Base-by-base conservation (phyloP, 2,888 invertebrate genomes). In the Drosophila affinis region DNA sequence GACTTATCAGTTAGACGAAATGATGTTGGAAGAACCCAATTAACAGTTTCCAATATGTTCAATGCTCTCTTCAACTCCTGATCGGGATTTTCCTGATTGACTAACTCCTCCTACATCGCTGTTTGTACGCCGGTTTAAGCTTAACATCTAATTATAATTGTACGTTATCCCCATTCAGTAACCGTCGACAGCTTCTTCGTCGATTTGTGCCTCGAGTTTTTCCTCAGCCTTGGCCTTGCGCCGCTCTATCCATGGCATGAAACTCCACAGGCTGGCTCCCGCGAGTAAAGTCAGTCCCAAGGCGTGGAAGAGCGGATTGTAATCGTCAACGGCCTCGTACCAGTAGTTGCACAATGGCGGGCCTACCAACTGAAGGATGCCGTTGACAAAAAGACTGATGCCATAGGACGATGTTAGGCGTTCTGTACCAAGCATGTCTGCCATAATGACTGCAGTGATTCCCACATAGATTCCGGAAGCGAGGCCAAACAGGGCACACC, bases 401-500 rank as follows among this genome's bases (percentile, higher is more conserved):
- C 97, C 97, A 82, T 97, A 97, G 0, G 97, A 96, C 0, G 97
- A 96, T 88, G 97, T 96, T 0, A 97, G 91, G n/a, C 96, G 93
- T 78, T 97, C 97, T 0, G 96, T 95, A 0, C 97, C 97, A 7
- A 97, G 90, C 95, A 97, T 95, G 88, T 97, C 97, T 0, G 97
- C 96, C 96, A 97, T 96, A 4, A 97, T 96, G 46, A 97, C 95
- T 0, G 97, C 97, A 0, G 97, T 97, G 14, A 97, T 95, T 4
- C 97, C 97, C 0, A 97, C 96, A 90, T 97, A 97, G 3, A 96
- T 94, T 10, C 97, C 97, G 0, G 97, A 97, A 3, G 97, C 95
- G 17, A 97, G 92, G 2, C 97, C 97, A 87, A 97, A 97, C 1
- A 96, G 88, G 0, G 95, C 94, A 91, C 97, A 97, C 88, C 95